Evolutionary conservation across 1,140 invertebrate species (phyloP).

Genomic region (Drosophila yakuba): DNA sequence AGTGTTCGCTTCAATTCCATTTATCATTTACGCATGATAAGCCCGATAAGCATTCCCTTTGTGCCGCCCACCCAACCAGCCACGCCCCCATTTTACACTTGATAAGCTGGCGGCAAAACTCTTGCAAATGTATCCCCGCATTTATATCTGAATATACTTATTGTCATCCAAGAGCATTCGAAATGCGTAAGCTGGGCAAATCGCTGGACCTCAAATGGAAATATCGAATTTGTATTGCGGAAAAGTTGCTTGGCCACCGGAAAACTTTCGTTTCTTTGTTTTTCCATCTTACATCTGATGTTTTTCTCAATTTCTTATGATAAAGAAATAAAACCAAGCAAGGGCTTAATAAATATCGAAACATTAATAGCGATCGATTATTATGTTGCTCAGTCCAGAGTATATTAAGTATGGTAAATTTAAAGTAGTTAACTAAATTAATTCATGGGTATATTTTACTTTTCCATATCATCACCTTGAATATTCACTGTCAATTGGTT

Average conservation of each 20-base stretch:
- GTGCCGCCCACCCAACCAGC: slow-evolving; percentile 12
- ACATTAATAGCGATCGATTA: background rate
- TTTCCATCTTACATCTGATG: background rate
- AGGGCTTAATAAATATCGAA: background rate
- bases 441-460: background rate
- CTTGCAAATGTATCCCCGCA: slow-evolving; percentile 24
- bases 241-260: slow-evolving; percentile 18
- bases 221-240: slow-evolving; percentile 25
- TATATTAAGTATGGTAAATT: no score
- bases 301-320: background rate
- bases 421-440: background rate
- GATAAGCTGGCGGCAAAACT: slow-evolving; percentile 34
- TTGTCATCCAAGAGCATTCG: slow-evolving; percentile 44
- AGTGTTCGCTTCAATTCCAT: slow-evolving; percentile 56
- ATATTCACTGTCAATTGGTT: background rate
- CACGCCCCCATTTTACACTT: background rate
- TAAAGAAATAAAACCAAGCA: background rate
- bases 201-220: slow-evolving; percentile 14
- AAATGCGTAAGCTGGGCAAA: slow-evolving; percentile 18
- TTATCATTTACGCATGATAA: slow-evolving; percentile 74
- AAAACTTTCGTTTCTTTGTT: slow-evolving; percentile 20
- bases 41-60: slow-evolving; percentile 61
- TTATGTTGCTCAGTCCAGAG: background rate
- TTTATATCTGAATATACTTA: slow-evolving; percentile 50
- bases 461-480: background rate